phyloP scores from a whole-genome alignment of 2,888 invertebrate species.

The Pardosa pseudoannulata region DNA sequence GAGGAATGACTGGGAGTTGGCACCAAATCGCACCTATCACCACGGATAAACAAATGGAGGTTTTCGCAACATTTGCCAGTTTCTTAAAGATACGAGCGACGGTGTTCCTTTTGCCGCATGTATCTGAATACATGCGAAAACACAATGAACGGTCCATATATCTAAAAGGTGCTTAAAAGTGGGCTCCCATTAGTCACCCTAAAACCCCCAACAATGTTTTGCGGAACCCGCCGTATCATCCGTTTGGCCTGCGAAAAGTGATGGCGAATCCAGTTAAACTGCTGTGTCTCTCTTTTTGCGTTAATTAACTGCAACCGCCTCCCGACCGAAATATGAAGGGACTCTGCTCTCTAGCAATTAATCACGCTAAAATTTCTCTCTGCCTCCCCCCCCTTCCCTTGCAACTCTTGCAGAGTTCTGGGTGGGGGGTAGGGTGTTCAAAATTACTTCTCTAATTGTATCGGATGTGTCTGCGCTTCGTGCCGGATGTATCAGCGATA shows the following conservation, averaged over 20 bases:
- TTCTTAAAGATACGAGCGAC: too few species aligned
- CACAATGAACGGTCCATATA: too few species aligned
- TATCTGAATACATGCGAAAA: too few species aligned
- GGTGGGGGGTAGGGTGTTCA: slow-evolving; percentile 20
- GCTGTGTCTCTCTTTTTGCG: slow-evolving; percentile 56
- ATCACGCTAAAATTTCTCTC: slow-evolving; percentile 57
- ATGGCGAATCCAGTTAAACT: slow-evolving; percentile 46
- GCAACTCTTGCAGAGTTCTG: slow-evolving; percentile 18
- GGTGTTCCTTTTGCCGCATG: too few species aligned
- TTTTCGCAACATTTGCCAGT: too few species aligned
- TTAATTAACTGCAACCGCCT: slow-evolving; percentile 58
- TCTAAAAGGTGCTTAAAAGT: background rate
- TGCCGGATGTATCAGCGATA: slow-evolving; percentile 67
- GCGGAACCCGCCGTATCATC: background rate
- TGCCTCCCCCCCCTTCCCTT: slow-evolving; percentile 18
- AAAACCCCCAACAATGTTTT: background rate
- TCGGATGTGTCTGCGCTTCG: slow-evolving; percentile 56
- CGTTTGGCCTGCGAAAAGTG: slow-evolving; percentile 45
- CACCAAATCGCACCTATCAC: too few species aligned
- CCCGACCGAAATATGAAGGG: slow-evolving; percentile 46
- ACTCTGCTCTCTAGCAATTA: slow-evolving; percentile 54
- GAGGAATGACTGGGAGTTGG: too few species aligned
- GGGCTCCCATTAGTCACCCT: background rate
- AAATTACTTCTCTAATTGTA: slow-evolving; percentile 71
- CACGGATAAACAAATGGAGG: too few species aligned